Base-by-base conservation (phyloP, 2,113 vertebrate species). In the Myodes glareolus region DNA sequence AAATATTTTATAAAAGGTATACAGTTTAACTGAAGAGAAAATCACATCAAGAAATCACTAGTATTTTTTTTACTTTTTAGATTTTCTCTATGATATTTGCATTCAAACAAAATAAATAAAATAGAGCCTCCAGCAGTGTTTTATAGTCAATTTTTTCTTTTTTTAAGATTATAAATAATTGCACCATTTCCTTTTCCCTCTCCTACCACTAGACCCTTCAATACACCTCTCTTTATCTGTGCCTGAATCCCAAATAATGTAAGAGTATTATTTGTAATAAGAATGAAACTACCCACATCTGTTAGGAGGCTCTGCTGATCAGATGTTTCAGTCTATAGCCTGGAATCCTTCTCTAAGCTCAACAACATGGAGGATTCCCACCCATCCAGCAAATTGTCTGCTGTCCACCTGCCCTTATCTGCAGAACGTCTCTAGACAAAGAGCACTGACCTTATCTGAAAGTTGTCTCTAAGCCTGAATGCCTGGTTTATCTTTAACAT, bases 61-160 rank as follows among this genome's bases (percentile, higher is more conserved):
- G 45, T 0, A 31, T 16, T 61, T 10, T 86, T 90, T 90, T 23
- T 73, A 25, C 6, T 67, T 55, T 17, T 82, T 80, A 55, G 11
- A 19, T 61, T 85, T 45, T 88, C 16, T 39, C 58, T 16, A 78
- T 88, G 68, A 65, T n/a, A 82, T 92, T 87, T 58, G 94, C 68
- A 84, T 9, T 17, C 7, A 3, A 23, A 27, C 29, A 23, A 93
- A 58, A 36, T 80, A 47, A 13, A 27, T 95, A 21, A n/a, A 72
- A n/a, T 21, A 72, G 17, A 72, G 6, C 7, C 36, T 19, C 16
- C 36, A 72, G 16, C 6, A n/a, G 3, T 19, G 17, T n/a, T 72
- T 72, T 72, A 19, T n/a, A 72, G n/a, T n/a, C 16, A 72, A n/a
- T 72, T 72, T 6, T n/a, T 72, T 72, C 19, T 19, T 19, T n/a